Base-by-base conservation (phyloP, 2,113 vertebrate genomes). In the Colinus virginianus region DNA sequence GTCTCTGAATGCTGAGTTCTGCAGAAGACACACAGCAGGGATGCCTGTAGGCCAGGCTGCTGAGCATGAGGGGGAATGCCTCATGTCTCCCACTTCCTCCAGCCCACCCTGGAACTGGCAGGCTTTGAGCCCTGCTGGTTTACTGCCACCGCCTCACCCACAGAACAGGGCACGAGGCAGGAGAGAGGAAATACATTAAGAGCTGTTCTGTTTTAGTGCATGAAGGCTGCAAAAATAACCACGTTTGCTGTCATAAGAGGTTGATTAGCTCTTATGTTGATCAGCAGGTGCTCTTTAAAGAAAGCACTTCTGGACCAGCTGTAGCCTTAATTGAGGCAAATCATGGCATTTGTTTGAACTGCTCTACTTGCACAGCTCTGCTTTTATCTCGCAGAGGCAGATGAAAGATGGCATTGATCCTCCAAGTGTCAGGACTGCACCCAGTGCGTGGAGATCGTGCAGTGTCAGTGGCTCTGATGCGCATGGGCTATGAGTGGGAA, bases 301-400 rank as follows among this genome's bases (percentile, higher is more conserved):
- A 46, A 77, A 85, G 81, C 58, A 42, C 62, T 86, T 89, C 72
- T 94, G 87, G 69, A 68, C 22, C 85, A 90, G 78, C 80, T 90
- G 93, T 81, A 94, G 76, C 53, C 74, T 94, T 90, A 82, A 95
- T 78, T 74, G 87, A 95, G 68, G 56, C 68, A 72, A 91, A 94
- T 90, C 72, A 72, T 3, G 6, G 43, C 25, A 58, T 74, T 95
- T 83, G 76, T 93, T 80, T 75, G 23, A 95, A 67, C 49, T 21
- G 70, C 77, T 90, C 58, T 64, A 43, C 51, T 94, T 71, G 81
- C n/a, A 40, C 61, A 78, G 84, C 63, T 84, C 59, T 67, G 72
- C 2, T 1, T 77, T 79, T 51, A 55, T 68, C n/a, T 78, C 42
- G 76, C 66, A 78, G 38, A 69, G 78, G 71, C 21, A 86, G 70